Base-by-base conservation (phyloP, 2,113 vertebrate genomes). In the Oncorhynchus clarkii region DNA sequence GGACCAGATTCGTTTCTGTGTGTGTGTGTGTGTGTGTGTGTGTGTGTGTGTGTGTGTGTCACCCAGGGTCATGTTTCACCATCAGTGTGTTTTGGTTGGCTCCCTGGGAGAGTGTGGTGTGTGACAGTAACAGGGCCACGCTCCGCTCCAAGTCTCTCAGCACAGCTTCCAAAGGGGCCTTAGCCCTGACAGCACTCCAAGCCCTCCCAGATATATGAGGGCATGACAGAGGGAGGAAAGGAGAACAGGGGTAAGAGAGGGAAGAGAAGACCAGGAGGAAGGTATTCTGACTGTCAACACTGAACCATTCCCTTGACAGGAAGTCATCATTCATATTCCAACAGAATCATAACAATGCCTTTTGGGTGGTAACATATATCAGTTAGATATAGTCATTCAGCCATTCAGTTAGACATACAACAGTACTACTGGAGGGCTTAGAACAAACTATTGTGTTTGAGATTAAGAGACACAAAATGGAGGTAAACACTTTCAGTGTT, bases 131-230 rank as follows among this genome's bases (percentile, higher is more conserved):
- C 67, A 74, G 68, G 62, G 39, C 9, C 39, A 45, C 14, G 51
- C 51, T 54, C 14, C 1, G 5, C 12, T 54, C 51, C 76, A 84
- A 79, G 65, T 80, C 71, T 74, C 79, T 74, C 72, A 75, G 80
- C 48, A 48, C 57, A 87, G 66, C 51, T 82, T 78, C 75, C 75
- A 87, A 11, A 78, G 77, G 73, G 54, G 39, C 72, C 71, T 73
- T 13, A 31, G 24, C 48, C 68, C 66, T 77, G 13, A 68, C 16
- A 66, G 22, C n/a, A 68, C 69, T 73, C 51, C 18, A 27, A 45
- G 39, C 8, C 39, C 39, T 45, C 39, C 0, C 8, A 66, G 57
- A 65, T 29, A 49, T 29, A 79, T 29, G 12, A 18, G 16, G 3
- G 73, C 78, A 77, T 18, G 18, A 79, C 64, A n/a, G 51, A 54